Conservation (phyloP, 2,797 vertebrate species). For the Myotis myotis region DNA sequence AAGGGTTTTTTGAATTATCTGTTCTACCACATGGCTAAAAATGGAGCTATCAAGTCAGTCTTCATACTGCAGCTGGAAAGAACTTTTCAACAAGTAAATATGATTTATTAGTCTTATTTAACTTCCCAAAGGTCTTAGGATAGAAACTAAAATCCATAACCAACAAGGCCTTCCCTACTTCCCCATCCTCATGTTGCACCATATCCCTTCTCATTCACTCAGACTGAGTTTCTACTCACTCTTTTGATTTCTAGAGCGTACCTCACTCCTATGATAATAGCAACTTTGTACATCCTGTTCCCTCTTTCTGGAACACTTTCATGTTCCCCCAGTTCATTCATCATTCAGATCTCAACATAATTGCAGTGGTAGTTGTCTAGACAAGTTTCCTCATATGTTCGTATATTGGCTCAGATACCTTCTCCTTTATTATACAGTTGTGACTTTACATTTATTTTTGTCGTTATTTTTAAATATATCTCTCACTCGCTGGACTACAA, state of each 20-base stretch:
- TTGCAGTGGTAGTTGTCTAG: neutral
- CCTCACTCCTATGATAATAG: neutral
- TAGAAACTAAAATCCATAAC: constrained; percentile 4
- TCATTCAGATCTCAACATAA: neutral
- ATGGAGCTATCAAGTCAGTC: constrained; percentile 28
- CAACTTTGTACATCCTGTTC: neutral
- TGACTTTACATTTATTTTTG: constrained; percentile 28
- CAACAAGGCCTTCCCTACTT: neutral
- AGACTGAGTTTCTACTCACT: neutral
- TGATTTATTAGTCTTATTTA: constrained; percentile 8
- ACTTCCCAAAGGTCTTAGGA: neutral
- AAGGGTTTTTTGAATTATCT: neutral
- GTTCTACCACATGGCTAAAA: neutral
- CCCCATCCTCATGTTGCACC: neutral
- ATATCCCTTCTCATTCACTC: neutral
- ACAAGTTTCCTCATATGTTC: neutral
- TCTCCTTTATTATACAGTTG: neutral
- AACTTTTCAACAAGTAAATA: constrained; percentile 28
- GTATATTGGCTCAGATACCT: neutral
- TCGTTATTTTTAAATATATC: neutral
- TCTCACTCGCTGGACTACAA: neutral
- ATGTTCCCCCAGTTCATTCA: neutral
- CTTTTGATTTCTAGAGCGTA: constrained; percentile 8
- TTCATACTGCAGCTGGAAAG: neutral
- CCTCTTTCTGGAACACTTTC: neutral